Conservation (phyloP, 2,888 invertebrate genomes). For the Melieria picta region DNA sequence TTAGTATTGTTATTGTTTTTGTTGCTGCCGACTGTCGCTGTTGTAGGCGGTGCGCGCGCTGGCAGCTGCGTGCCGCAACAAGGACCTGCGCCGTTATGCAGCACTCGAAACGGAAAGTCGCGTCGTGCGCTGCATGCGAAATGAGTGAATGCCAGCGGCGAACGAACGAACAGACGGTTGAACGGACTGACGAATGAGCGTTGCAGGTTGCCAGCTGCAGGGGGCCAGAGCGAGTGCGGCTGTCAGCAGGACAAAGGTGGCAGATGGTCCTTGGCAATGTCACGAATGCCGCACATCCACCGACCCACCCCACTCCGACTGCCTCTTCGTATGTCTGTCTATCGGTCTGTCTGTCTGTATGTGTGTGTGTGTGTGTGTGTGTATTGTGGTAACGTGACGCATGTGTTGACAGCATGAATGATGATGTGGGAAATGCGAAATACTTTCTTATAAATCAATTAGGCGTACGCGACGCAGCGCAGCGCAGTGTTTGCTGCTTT, state of each 20-base stretch:
- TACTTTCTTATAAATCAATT: constrained; percentile 36
- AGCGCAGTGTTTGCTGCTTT: background rate
- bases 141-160: constrained; percentile 13
- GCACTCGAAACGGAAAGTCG: constrained; percentile 7
- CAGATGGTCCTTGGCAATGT: background rate
- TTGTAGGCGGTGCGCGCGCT: constrained; percentile 7
- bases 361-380: background rate
- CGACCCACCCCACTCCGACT: background rate
- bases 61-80: background rate
- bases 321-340: background rate
- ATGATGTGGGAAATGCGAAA: constrained; percentile 31
- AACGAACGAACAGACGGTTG: background rate
- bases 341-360: background rate
- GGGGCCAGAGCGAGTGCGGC: too few species aligned
- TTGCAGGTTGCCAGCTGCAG: too few species aligned
- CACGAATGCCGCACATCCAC: background rate
- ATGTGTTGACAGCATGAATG: constrained; percentile 33
- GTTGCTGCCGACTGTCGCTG: constrained; percentile 10
- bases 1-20: constrained; percentile 6
- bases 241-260: too few species aligned
- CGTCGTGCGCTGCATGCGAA: constrained; percentile 27
- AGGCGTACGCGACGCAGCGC: constrained; percentile 11
- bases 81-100: background rate
- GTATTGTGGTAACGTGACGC: background rate
- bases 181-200: too few species aligned